phyloP scores from a whole-genome alignment of 2,888 invertebrate genomes.

The Stomorhina lunata region DNA sequence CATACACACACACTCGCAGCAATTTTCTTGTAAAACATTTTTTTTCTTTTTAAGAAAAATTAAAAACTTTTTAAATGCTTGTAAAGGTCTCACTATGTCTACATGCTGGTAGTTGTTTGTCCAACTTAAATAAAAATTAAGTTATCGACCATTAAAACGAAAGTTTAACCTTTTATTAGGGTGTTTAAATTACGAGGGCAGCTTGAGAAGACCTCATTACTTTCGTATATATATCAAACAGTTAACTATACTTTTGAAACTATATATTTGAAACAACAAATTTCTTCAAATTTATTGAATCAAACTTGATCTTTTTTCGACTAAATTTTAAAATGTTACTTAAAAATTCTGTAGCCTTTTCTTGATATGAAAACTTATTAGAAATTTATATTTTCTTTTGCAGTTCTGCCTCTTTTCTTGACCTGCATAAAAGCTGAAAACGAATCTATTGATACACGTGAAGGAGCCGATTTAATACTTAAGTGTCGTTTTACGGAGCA shows the following conservation, averaged over 20 bases:
- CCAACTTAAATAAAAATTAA: neutral
- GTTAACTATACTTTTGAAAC: too few species aligned
- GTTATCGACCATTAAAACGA: neutral
- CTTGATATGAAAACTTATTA: too few species aligned
- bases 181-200: too few species aligned
- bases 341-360: slow-evolving; percentile 40
- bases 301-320: too few species aligned
- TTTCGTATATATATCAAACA: too few species aligned
- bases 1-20: neutral
- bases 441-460: slow-evolving; percentile 86
- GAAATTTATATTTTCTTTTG: slow-evolving; percentile 62
- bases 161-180: too few species aligned
- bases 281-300: too few species aligned
- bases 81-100: neutral
- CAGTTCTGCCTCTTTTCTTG: slow-evolving; percentile 32
- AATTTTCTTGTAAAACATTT: too few species aligned
- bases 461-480: slow-evolving; percentile 92
- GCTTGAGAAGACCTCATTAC: too few species aligned
- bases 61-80: neutral
- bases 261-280: too few species aligned
- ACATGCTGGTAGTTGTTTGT: neutral
- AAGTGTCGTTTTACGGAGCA: slow-evolving; percentile 91
- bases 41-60: neutral
- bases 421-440: slow-evolving; percentile 70
- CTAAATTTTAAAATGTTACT: neutral